Base-by-base conservation (phyloP, 2,113 vertebrate genomes). In the Cygnus buccinator region DNA sequence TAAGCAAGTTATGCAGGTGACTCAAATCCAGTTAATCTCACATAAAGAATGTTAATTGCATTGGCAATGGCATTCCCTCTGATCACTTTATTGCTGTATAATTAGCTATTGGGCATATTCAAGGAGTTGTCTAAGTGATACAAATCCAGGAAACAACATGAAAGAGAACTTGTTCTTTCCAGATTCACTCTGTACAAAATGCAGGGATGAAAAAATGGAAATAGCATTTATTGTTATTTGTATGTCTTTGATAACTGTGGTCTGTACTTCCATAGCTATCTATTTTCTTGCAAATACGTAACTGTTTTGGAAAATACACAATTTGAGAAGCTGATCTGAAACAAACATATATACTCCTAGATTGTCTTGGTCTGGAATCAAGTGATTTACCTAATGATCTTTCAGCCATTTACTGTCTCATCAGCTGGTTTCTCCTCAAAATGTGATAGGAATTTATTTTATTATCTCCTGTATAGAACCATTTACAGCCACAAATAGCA, bases 21-120 rank as follows among this genome's bases (percentile, higher is more conserved):
- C 97, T 98, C 96, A 96, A 97, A 98, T 98, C 95, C 90, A 96
- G 96, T 98, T 98, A 98, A 97, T 98, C 95, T 98, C 94, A 88
- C 83, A 97, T 95, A 96, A 95, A 96, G 90, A 97, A 97, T 95
- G 96, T 97, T 98, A 98, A 98, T 98, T 98, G 93, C 93, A 87
- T 97, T 98, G 97, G 95, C 97, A 98, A 80, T 97, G 93, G 87
- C 84, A 63, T 96, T 97, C 92, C 50, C 82, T 97, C 92, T 95
- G 93, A 97, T 97, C 96, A 95, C 57, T 97, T 90, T 90, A 87
- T 93, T 89, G 95, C 90, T 97, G 81, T 92, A 84, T 97, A 98
- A 98, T 98, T 98, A 98, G 93, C 80, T 88, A 91, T 94, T 88
- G 91, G 90, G 88, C 43, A 54, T 89, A 95, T 94, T 97, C 93